Evolutionary conservation across 2,888 invertebrate species (phyloP).

Genomic region (Pachliopta kotzebuea): DNA sequence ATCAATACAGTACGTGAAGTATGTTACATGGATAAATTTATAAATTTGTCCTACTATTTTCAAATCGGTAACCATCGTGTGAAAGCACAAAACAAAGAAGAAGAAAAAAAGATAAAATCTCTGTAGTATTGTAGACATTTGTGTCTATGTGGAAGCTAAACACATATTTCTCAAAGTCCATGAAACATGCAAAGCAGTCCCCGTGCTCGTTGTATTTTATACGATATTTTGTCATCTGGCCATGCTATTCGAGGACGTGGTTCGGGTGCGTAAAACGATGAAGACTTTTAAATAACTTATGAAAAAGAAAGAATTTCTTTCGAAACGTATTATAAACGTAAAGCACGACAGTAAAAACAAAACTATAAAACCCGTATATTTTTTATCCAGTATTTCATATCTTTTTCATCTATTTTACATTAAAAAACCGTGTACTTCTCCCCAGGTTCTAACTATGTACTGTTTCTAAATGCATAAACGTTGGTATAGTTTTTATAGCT

Average conservation of each 20-base stretch:
- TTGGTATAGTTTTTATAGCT: too few relatives aligned
- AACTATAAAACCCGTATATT: neutral
- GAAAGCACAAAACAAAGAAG: too few relatives aligned
- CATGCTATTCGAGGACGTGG: constrained; percentile 55
- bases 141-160: constrained; percentile 42
- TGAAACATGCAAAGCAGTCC: constrained; percentile 58
- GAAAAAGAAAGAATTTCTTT: constrained; percentile 30
- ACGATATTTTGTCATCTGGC: constrained; percentile 66
- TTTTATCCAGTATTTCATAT: too few relatives aligned
- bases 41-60: too few relatives aligned
- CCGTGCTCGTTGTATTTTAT: constrained; percentile 60
- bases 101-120: constrained; percentile 15
- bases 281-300: constrained; percentile 37
- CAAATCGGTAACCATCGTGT: too few relatives aligned
- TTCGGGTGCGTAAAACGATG: constrained; percentile 51
- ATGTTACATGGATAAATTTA: too few relatives aligned
- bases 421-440: too few relatives aligned
- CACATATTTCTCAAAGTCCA: constrained; percentile 56
- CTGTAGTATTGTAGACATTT: constrained; percentile 22
- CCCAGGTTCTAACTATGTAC: too few relatives aligned
- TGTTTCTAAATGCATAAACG: too few relatives aligned
- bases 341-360: constrained; percentile 15
- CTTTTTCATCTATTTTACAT: too few relatives aligned
- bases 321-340: constrained; percentile 26
- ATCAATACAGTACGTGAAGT: too few relatives aligned